phyloP scores from a whole-genome alignment of 2,888 invertebrate species.

The Spisula solida region DNA sequence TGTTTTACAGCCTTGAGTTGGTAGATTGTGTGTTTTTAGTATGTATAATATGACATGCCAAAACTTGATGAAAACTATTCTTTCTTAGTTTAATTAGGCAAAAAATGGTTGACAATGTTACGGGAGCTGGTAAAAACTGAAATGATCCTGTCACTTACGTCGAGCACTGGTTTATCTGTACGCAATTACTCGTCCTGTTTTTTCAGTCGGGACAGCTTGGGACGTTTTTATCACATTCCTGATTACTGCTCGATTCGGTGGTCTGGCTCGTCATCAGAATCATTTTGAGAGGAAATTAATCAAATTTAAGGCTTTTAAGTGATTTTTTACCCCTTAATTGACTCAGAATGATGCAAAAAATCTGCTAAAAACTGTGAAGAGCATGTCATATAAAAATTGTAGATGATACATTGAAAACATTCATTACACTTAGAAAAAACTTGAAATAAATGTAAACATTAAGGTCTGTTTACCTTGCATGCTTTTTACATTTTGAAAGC shows the following conservation, averaged over 20 bases:
- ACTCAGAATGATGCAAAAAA: neutral
- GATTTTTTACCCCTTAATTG: conserved; percentile 7
- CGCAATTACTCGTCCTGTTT: conserved; percentile 14
- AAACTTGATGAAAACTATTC: conserved; percentile 1
- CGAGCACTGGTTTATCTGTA: neutral
- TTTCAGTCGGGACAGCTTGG: neutral
- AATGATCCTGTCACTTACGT: conserved; percentile 12
- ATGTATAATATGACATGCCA: conserved; percentile 42
- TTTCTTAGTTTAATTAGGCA: conserved; percentile 14
- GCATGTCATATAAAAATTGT: neutral
- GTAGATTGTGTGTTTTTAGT: conserved; percentile 18
- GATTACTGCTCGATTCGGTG: conserved; percentile 7
- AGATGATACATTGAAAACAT: neutral
- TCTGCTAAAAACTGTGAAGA: neutral
- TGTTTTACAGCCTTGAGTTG: conserved; percentile 3
- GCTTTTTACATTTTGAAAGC: neutral
- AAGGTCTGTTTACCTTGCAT: neutral
- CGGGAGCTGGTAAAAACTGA: neutral
- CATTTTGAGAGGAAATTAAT: neutral
- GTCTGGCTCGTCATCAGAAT: neutral
- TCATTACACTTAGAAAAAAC: neutral
- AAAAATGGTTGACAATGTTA: conserved; percentile 20
- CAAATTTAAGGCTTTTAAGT: conserved; percentile 19
- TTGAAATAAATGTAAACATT: neutral
- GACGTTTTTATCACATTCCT: conserved; percentile 11